A percentile compares a stretch with the other conserved stretches of the same genome.
phyloP scores from a whole-genome alignment of 2,797 vertebrate species.

The Mallotus villosus region DNA sequence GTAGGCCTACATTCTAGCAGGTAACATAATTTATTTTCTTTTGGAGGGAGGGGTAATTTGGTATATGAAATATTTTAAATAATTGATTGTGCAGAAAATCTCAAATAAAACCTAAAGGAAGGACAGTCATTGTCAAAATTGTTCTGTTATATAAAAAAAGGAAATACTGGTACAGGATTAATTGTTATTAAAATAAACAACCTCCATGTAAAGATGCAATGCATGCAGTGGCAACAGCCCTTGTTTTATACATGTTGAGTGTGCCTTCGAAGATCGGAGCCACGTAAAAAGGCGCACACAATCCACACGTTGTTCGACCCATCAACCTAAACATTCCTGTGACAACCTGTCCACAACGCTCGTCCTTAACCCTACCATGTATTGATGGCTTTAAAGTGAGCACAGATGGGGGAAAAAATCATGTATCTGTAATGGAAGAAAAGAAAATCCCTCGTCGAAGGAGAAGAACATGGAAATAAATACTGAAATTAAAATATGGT shows the following conservation, averaged over 20 bases:
- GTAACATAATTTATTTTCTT: no score
- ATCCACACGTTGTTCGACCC: background rate
- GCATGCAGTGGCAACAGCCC: conserved; percentile 30
- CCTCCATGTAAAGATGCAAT: conserved; percentile 9
- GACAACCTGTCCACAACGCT: background rate
- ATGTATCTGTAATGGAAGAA: no score
- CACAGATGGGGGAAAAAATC: background rate
- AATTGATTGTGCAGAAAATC: background rate
- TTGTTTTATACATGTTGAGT: conserved; percentile 24
- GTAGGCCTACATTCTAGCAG: no score
- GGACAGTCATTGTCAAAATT: background rate
- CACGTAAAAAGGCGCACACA: background rate
- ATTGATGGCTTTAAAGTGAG: background rate
- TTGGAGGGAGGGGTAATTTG: background rate
- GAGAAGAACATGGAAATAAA: conserved; percentile 41
- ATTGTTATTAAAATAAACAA: conserved; percentile 8
- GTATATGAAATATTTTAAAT: background rate
- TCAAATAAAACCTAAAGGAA: background rate
- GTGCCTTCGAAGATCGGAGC: conserved; percentile 1
- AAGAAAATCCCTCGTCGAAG: background rate
- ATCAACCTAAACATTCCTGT: background rate
- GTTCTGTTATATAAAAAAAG: conserved; percentile 24
- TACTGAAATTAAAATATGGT: conserved; percentile 54
- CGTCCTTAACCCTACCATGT: background rate
- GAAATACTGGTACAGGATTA: conserved; percentile 23